Conservation (phyloP, 2,113 vertebrate species). For the human (Homo sapiens) region DNA sequence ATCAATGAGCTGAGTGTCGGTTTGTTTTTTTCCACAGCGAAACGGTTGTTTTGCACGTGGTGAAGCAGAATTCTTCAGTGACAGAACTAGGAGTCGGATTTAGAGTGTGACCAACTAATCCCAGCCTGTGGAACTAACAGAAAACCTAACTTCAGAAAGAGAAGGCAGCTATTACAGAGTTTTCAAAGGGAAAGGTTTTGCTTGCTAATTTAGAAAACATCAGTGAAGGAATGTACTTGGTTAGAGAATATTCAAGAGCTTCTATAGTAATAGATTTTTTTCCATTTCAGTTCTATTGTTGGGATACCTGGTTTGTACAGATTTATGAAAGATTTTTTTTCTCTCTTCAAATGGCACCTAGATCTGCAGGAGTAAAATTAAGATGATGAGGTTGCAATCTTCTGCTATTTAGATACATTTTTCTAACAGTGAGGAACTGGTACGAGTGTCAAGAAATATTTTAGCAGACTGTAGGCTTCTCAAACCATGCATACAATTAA, state of each 20-base stretch:
- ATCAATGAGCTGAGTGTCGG: conserved; percentile 57
- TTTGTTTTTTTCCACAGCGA: neutral
- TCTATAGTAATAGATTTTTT: neutral
- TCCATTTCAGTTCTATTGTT: neutral
- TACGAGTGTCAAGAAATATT: neutral
- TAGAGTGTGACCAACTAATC: conserved; percentile 65
- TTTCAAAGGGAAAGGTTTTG: conserved; percentile 51
- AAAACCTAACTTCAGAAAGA: neutral
- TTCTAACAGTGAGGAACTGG: neutral
- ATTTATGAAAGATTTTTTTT: neutral
- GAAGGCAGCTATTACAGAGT: neutral
- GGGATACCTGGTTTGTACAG: neutral
- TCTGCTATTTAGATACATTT: neutral
- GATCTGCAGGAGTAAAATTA: conserved; percentile 6
- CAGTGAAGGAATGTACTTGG: neutral
- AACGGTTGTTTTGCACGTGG: conserved; percentile 21
- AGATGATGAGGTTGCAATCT: neutral
- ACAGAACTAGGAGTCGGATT: conserved; percentile 50
- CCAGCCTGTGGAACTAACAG: conserved; percentile 11
- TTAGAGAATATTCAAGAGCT: conserved; percentile 55
- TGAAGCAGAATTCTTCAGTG: conserved; percentile 42
- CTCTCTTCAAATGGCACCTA: neutral
- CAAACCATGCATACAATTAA: neutral
- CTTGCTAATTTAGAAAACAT: conserved; percentile 43
- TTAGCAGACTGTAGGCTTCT: neutral